These are phyloP conservation scores for Rhinichthys klamathensis DNA, from an alignment of 2,113 vertebrate species.

Conservation along the genomic window DNA sequence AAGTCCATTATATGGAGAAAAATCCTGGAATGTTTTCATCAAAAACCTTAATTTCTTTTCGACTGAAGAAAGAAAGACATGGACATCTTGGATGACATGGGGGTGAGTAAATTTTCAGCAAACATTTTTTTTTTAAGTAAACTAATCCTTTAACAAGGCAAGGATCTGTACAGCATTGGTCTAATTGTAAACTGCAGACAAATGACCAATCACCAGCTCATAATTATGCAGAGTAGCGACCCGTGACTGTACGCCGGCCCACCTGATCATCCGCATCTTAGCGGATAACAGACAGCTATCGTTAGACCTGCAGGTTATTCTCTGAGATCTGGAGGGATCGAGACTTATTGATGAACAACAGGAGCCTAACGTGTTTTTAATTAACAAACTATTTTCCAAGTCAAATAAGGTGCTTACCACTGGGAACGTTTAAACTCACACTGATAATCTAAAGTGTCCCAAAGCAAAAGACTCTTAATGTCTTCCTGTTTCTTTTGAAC, in stretches of 20 bases:
- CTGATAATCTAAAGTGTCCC: not conserved
- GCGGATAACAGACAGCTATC: constrained; percentile 65
- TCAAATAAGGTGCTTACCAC: not conserved
- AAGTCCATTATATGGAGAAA: no score
- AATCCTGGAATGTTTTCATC: no score
- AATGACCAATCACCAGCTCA: constrained; percentile 25
- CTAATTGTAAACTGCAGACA: constrained; percentile 5
- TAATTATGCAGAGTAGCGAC: constrained; percentile 19
- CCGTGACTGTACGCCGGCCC: constrained; percentile 17
- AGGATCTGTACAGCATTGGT: not conserved
- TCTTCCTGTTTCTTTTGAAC: not conserved
- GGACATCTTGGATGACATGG: no score
- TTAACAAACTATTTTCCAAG: not conserved
- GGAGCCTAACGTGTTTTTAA: not conserved
- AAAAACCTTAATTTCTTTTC: no score
- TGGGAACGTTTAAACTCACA: not conserved
- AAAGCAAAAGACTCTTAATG: not conserved
- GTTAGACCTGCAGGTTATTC: constrained; percentile 25
- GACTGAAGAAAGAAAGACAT: no score
- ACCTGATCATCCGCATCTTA: constrained; percentile 52
- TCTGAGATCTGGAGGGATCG: not conserved
- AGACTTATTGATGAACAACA: constrained; percentile 2
- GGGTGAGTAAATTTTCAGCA: no score
- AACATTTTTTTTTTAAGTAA: no score
- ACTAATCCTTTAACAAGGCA: no score